These are phyloP conservation scores for Loris lydekkerianus DNA, from an alignment of 2,797 vertebrate species.

Conservation along the genomic window DNA sequence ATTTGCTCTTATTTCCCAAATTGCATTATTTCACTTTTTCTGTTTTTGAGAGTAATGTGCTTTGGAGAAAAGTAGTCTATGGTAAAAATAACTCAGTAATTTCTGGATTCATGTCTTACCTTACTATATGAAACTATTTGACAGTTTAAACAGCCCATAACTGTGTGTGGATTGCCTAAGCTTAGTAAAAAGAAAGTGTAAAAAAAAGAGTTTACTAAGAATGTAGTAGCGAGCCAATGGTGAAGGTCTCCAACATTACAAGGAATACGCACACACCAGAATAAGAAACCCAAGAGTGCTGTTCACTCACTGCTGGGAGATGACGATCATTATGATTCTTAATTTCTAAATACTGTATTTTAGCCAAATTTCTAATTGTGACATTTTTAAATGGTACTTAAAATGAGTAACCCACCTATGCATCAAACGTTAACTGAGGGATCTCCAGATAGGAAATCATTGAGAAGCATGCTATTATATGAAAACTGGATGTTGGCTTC, in stretches of 20 bases:
- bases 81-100: neutral
- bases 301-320: neutral
- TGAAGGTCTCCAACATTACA: neutral
- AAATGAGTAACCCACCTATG: neutral
- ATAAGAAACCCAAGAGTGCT: neutral
- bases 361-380: neutral
- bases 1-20: neutral
- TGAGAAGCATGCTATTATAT: neutral
- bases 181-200: neutral
- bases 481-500: neutral
- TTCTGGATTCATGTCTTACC: slow-evolving; percentile 6
- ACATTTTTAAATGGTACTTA: neutral
- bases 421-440: neutral
- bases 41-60: neutral
- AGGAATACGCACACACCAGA: neutral
- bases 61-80: neutral
- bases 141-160: neutral
- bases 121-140: neutral
- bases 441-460: neutral
- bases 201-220: neutral
- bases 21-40: neutral
- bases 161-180: neutral
- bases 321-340: neutral
- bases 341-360: slow-evolving; percentile 10
- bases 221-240: neutral